These are phyloP conservation scores for Equus przewalskii DNA, from an alignment of 2,113 vertebrate species.

Conservation along the genomic window DNA sequence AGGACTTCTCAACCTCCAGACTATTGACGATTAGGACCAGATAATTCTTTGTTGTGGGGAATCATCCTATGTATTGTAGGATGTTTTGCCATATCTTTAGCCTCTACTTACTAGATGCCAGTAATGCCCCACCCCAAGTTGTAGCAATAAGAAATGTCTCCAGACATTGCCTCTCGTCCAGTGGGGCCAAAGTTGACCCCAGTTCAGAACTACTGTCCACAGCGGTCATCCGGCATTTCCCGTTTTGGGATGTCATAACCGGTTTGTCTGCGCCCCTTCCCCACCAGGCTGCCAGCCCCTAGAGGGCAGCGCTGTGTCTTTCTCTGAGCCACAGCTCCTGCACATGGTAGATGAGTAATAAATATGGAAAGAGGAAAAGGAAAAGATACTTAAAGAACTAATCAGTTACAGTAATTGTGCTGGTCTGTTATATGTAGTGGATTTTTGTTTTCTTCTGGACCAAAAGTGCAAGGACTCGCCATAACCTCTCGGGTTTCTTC, in stretches of 20 bases:
- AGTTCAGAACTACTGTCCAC: not conserved
- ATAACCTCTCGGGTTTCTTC: not conserved
- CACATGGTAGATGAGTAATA: not conserved
- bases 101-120: not conserved
- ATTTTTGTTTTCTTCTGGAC: conserved; percentile 27
- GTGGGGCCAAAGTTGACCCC: not conserved
- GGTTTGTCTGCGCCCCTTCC: not conserved
- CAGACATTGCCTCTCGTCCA: not conserved
- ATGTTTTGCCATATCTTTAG: not conserved
- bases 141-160: not conserved
- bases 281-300: too few species aligned
- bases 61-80: too few species aligned
- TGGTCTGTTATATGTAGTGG: not conserved
- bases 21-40: not conserved
- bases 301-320: not conserved
- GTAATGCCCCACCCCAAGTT: not conserved
- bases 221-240: accelerated
- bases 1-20: not conserved
- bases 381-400: not conserved
- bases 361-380: not conserved
- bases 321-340: not conserved
- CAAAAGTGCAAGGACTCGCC: not conserved
- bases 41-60: not conserved
- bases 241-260: not conserved
- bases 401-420: not conserved